These are phyloP conservation scores for Pyxicephalus adspersus DNA, from an alignment of 2,113 vertebrate species.

Conservation along the genomic window DNA sequence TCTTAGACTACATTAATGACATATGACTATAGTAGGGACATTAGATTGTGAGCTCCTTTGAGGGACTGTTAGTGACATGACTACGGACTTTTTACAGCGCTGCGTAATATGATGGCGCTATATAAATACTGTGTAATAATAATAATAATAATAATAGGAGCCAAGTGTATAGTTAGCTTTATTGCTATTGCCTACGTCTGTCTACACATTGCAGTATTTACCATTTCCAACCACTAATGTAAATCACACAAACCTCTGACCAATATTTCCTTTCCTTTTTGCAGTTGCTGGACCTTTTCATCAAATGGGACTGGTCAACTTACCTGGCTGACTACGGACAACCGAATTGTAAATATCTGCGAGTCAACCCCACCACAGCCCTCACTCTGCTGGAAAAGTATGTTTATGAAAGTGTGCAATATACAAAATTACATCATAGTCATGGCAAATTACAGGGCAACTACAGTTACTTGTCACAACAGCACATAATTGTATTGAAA, in stretches of 20 bases:
- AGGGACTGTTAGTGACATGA: too few species aligned
- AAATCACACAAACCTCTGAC: background rate
- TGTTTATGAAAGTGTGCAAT: conserved; percentile 63
- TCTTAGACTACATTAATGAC: too few species aligned
- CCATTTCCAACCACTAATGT: background rate
- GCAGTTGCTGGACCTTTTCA: conserved; percentile 94
- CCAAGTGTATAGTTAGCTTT: background rate
- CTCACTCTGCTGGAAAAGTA: conserved; percentile 93
- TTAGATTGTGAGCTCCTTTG: too few species aligned
- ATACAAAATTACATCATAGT: too few species aligned
- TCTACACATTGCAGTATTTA: background rate
- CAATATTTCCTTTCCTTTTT: background rate
- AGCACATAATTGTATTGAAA: too few species aligned
- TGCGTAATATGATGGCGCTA: too few species aligned
- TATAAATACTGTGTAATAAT: too few species aligned
- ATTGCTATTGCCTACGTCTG: background rate
- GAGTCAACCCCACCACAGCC: conserved; percentile 89
- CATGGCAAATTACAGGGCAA: too few species aligned
- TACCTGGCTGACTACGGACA: conserved; percentile 94
- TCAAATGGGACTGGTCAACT: conserved; percentile 95
- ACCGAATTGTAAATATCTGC: conserved; percentile 89
- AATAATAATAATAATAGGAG: too few species aligned
- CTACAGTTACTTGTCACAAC: too few species aligned
- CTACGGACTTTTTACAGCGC: too few species aligned
- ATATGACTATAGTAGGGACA: too few species aligned